Evolutionary conservation across 2,888 invertebrate species (phyloP).

Genomic region (Laothoe populi): DNA sequence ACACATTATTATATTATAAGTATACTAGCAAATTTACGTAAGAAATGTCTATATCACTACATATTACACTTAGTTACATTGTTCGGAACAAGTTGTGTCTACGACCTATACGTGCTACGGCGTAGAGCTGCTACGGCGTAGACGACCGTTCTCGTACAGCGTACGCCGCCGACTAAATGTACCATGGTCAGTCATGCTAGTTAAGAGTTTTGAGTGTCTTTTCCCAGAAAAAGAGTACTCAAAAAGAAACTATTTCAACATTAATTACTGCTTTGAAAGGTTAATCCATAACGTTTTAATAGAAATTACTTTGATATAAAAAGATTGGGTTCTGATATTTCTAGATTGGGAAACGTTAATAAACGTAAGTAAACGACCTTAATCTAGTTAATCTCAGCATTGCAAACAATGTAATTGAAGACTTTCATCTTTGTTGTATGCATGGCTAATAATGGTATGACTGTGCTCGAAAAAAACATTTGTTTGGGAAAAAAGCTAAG

Average conservation of each 20-base stretch:
- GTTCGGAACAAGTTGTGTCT: conserved; percentile 52
- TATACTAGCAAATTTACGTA: conserved; percentile 43
- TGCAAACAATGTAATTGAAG: conserved; percentile 8
- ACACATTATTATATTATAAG: conserved; percentile 56
- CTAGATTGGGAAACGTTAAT: conserved; percentile 1
- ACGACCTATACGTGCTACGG: conserved; percentile 46
- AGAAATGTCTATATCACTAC: conserved; percentile 34
- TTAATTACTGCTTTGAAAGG: conserved; percentile 3
- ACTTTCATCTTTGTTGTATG: conserved; percentile 4
- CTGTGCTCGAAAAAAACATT: background rate
- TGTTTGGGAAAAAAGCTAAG: background rate
- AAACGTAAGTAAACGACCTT: too few species aligned
- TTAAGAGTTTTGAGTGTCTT: conserved; percentile 55
- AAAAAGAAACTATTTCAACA: too few species aligned
- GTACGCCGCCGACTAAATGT: conserved; percentile 66
- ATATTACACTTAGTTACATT: conserved; percentile 29
- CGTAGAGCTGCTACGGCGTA: conserved; percentile 64
- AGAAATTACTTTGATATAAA: conserved; percentile 2
- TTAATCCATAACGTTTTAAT: conserved; percentile 6
- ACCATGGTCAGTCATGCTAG: conserved; percentile 49
- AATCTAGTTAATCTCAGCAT: background rate
- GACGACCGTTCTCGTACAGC: conserved; percentile 66
- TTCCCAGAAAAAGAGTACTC: conserved; percentile 36
- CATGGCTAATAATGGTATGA: conserved; percentile 8
- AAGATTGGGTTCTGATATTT: conserved; percentile 5